phyloP scores from a whole-genome alignment of 92 coral and sea anemone species.

The Desmophyllum pertusum region DNA sequence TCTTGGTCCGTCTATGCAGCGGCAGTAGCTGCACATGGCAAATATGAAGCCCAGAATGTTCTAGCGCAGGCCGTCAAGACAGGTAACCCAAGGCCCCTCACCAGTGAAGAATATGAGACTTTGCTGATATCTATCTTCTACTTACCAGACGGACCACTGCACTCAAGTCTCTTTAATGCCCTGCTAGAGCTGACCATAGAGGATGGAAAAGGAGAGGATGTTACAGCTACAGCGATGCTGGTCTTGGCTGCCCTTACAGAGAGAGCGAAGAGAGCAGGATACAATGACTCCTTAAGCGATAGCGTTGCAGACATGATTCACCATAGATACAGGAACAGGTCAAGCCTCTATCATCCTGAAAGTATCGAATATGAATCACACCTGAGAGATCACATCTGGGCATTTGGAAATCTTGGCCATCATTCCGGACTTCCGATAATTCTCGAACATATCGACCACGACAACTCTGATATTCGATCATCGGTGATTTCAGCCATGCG shows the following conservation, averaged over 20 bases:
- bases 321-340: slow-evolving; percentile 73
- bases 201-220: slow-evolving; percentile 48
- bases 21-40: slow-evolving; percentile 74
- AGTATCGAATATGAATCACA: slow-evolving; percentile 71
- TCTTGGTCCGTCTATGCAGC: slow-evolving; percentile 81
- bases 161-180: slow-evolving; percentile 65
- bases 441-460: slow-evolving; percentile 78
- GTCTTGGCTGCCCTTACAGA: slow-evolving; percentile 72
- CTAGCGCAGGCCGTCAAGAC: slow-evolving; percentile 67
- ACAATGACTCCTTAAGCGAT: slow-evolving; percentile 69
- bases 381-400: slow-evolving; percentile 89
- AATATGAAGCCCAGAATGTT: slow-evolving; percentile 59
- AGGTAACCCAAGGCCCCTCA: slow-evolving; percentile 66
- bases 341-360: slow-evolving; percentile 60
- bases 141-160: slow-evolving; percentile 84
- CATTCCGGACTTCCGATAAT: slow-evolving; percentile 64
- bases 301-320: slow-evolving; percentile 65
- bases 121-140: slow-evolving; percentile 68
- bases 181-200: slow-evolving; percentile 50
- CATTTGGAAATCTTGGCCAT: slow-evolving; percentile 90
- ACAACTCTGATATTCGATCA: slow-evolving; percentile 80
- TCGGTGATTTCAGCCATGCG: slow-evolving; percentile 89
- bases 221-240: slow-evolving; percentile 75
- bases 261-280: slow-evolving; percentile 71
- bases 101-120: slow-evolving; percentile 66